Evolutionary conservation across 23 tunicate species (phyloP).

Genomic region (Styela plicata): DNA sequence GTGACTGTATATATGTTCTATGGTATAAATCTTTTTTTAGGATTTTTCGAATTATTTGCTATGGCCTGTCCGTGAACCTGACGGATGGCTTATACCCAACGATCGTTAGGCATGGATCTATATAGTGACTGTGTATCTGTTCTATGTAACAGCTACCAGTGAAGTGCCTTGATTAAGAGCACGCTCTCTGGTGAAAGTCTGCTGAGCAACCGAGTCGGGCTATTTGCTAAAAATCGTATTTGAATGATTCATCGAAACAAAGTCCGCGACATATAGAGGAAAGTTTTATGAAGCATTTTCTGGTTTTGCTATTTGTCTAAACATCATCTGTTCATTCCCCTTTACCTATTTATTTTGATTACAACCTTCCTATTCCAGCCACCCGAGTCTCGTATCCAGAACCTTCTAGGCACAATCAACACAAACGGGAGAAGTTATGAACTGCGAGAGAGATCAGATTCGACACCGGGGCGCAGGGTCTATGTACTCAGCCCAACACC

Average conservation of each 20-base stretch:
- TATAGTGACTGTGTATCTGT: too few relatives aligned
- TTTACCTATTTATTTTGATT: too few relatives aligned
- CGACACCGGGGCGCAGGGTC: conserved; percentile 28
- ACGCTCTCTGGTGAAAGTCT: neutral
- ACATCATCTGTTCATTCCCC: neutral
- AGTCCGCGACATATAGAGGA: neutral
- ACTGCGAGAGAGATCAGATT: conserved; percentile 24
- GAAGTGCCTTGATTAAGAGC: too few relatives aligned
- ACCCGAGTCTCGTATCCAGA: conserved; percentile 7
- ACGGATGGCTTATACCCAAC: too few relatives aligned
- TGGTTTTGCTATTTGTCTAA: neutral
- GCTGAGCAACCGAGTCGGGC: neutral
- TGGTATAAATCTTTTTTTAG: too few relatives aligned
- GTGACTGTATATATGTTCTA: too few relatives aligned
- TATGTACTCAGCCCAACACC: conserved; percentile 26
- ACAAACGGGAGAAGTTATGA: conserved; percentile 24
- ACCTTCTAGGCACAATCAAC: conserved; percentile 9
- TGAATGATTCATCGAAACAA: neutral
- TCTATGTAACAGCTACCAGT: too few relatives aligned
- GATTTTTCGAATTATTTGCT: too few relatives aligned
- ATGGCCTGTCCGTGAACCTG: too few relatives aligned
- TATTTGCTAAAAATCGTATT: neutral
- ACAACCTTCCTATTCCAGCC: conserved; percentile 4
- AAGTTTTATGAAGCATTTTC: neutral
- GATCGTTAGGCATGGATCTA: too few relatives aligned